Evolutionary conservation across 1,140 invertebrate species (phyloP).

Genomic region (Diuraphis noxia): DNA sequence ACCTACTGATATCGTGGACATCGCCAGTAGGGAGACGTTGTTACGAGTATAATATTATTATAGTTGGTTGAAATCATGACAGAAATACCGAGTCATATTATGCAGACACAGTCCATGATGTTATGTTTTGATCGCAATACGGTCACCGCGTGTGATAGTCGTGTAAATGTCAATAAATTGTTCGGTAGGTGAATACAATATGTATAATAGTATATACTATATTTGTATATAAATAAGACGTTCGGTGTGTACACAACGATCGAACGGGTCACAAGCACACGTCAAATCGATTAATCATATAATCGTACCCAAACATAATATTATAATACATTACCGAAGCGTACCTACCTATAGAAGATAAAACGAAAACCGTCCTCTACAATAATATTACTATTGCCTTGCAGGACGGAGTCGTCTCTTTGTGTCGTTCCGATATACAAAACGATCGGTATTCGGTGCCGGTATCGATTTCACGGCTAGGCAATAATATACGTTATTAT

Average conservation of each 20-base stretch:
- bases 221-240: neutral
- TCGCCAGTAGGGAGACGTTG: too few relatives aligned
- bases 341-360: too few relatives aligned
- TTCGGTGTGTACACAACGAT: neutral
- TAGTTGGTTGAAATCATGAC: neutral
- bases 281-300: conserved; percentile 44
- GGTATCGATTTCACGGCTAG: conserved; percentile 6
- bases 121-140: neutral
- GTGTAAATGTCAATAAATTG: conserved; percentile 16
- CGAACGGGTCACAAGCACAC: neutral
- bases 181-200: neutral
- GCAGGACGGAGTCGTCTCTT: neutral
- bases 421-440: neutral
- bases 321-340: neutral
- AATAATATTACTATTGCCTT: too few relatives aligned
- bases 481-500: neutral
- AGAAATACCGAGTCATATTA: neutral
- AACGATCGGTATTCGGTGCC: neutral
- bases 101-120: neutral
- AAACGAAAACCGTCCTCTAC: neutral
- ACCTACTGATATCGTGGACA: neutral
- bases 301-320: too few relatives aligned
- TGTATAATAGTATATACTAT: neutral
- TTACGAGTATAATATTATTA: neutral
- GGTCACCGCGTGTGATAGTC: neutral